These are phyloP conservation scores for Trileptium ribeirensis DNA, from an alignment of 2,888 invertebrate genomes.

Conservation along the genomic window DNA sequence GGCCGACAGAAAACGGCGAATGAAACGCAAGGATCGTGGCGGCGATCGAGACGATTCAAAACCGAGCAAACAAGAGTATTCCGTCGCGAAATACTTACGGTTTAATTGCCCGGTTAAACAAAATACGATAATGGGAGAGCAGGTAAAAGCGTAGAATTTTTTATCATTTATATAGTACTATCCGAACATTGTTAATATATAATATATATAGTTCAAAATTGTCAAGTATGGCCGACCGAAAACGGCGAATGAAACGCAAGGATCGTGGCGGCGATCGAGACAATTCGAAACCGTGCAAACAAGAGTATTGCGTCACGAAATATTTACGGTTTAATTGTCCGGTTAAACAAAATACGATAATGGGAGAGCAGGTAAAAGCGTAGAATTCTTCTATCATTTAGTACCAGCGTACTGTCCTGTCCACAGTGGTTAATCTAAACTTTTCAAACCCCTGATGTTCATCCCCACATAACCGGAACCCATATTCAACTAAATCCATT, in stretches of 20 bases:
- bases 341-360: slow-evolving; percentile 87
- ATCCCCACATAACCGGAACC: too few species aligned
- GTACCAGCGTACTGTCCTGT: too few species aligned
- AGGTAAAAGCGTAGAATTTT: too few species aligned
- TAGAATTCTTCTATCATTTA: too few species aligned
- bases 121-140: slow-evolving; percentile 89
- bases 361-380: slow-evolving; percentile 90
- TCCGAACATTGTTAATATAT: too few species aligned
- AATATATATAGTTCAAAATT: too few species aligned
- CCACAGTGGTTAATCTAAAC: too few species aligned
- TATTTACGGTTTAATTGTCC: slow-evolving; percentile 88
- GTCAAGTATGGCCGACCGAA: background rate
- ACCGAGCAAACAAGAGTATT: slow-evolving; percentile 74
- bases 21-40: slow-evolving; percentile 49
- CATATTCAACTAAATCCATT: too few species aligned
- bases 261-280: slow-evolving; percentile 52
- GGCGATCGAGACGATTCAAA: slow-evolving; percentile 52
- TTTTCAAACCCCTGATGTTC: too few species aligned
- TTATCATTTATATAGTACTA: too few species aligned
- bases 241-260: slow-evolving; percentile 41
- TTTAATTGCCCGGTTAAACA: slow-evolving; percentile 87
- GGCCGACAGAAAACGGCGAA: background rate
- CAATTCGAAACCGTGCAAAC: slow-evolving; percentile 61
- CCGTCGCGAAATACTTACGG: slow-evolving; percentile 85
- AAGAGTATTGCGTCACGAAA: slow-evolving; percentile 84